Conservation (phyloP, 2,888 invertebrate species). For the Agrilus cyanescens region DNA sequence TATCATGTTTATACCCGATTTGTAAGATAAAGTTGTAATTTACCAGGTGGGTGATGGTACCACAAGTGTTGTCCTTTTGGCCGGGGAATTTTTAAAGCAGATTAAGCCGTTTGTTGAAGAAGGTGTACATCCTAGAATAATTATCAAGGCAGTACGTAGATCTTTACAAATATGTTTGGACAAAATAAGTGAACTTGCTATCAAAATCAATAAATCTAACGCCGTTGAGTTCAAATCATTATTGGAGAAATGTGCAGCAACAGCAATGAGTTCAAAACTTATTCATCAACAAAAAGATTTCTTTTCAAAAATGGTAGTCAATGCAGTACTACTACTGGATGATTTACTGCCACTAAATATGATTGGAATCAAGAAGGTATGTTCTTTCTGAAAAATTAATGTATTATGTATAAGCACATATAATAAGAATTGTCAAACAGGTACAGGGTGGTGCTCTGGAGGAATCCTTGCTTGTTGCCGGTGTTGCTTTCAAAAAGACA, state of each 20-base stretch:
- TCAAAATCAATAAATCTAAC: slow-evolving; percentile 59
- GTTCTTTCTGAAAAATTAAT: neutral
- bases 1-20: slow-evolving; percentile 25
- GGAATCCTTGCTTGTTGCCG: slow-evolving; percentile 82
- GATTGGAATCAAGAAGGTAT: slow-evolving; percentile 97
- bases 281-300: slow-evolving; percentile 92
- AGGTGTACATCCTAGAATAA: slow-evolving; percentile 87
- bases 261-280: slow-evolving; percentile 93
- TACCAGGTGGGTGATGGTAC: slow-evolving; percentile 82
- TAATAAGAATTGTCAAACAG: neutral
- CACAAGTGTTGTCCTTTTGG: slow-evolving; percentile 90
- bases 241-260: slow-evolving; percentile 84
- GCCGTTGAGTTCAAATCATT: slow-evolving; percentile 50
- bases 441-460: slow-evolving; percentile 59
- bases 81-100: slow-evolving; percentile 91
- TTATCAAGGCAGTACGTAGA: slow-evolving; percentile 79
- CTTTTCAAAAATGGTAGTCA: slow-evolving; percentile 95
- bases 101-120: slow-evolving; percentile 94
- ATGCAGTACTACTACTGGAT: slow-evolving; percentile 87
- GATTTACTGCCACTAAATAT: slow-evolving; percentile 88
- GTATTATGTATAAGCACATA: neutral
- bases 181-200: slow-evolving; percentile 71
- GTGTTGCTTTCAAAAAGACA: slow-evolving; percentile 98
- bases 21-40: too few relatives aligned
- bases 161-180: slow-evolving; percentile 73